Base-by-base conservation (phyloP, 2,797 vertebrate genomes). In the Phalloptychus januarius region DNA sequence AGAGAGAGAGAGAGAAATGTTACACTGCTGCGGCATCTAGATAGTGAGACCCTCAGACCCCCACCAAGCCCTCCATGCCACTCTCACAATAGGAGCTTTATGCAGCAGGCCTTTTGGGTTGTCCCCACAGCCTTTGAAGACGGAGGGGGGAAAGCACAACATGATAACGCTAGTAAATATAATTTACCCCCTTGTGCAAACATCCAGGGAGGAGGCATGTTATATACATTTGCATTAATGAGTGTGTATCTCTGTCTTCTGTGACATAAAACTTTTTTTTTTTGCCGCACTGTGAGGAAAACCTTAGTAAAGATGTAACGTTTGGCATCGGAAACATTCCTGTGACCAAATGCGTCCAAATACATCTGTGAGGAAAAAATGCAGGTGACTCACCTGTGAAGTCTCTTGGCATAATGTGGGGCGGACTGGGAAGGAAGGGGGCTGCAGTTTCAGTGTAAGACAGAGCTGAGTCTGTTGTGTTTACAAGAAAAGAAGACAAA, bases 381-480 rank as follows among this genome's bases (percentile, higher is more conserved):
- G 63, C 25, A 46, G 20, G 63, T 33, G 2, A 58, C 95, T 94
- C 88, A 99, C 98, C 97, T 97, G 97, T 97, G 95, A 97, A 96
- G 94, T 97, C 97, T 93, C 95, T 95, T 12, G 96, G 95, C 73
- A 93, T 94, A 76, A 85, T 63, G 79, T 82, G 89, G 89, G 88
- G 94, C 75, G 95, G 74, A 86, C 90, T 94, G 91, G 96, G 94
- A n/a, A 94, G 94, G 91, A 91, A 94, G 65, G 96, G 96, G 86
- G 95, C 96, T 94, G 96, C 97, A 65, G 96, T 95, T 97, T 97
- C 97, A 97, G 97, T 97, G 97, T 97, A 97, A 94, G 97, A 97
- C 97, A 97, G 96, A 86, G 96, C 96, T 93, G 96, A 96, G 96
- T 97, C 97, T 87, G 95, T 15, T 94, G 95, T 91, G 92, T 91